Evolutionary conservation across 1,140 invertebrate species (phyloP).

Genomic region (Schlechtendalia chinensis): DNA sequence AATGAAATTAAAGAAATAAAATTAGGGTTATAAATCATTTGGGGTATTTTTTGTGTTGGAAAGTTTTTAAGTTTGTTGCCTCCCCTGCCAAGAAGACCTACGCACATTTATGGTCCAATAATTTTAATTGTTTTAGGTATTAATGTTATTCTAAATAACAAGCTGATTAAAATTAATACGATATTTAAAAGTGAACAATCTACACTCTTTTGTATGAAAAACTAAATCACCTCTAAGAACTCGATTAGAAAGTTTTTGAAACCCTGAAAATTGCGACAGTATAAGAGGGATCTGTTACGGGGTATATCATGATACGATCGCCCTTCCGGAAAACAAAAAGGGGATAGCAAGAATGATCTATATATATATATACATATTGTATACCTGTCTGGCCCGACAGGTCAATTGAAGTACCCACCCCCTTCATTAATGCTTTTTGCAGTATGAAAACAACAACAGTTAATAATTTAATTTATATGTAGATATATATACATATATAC

Average conservation of each 20-base stretch:
- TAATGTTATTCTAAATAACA: too few species aligned
- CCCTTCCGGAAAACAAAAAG: constrained; percentile 39
- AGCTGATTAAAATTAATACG: too few species aligned
- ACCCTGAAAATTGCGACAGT: background rate
- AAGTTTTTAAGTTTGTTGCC: too few species aligned
- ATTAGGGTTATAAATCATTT: too few species aligned
- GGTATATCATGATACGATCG: constrained; percentile 16
- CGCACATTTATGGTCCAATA: too few species aligned
- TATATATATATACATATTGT: background rate
- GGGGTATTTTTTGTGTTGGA: too few species aligned
- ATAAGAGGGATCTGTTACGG: background rate
- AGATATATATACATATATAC: background rate
- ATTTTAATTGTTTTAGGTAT: too few species aligned
- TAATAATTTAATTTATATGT: background rate
- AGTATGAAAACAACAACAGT: background rate
- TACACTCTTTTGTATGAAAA: background rate
- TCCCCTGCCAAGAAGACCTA: too few species aligned
- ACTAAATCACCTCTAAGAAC: background rate
- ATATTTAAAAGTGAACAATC: too few species aligned
- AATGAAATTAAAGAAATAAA: too few species aligned
- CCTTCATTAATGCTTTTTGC: background rate
- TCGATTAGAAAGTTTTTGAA: background rate
- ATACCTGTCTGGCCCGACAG: constrained; percentile 12
- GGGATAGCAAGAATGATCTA: background rate
- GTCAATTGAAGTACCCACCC: constrained; percentile 24